Percentiles rank a stretch among this genome's conserved stretches.
Evolutionary conservation across 2,113 vertebrate species (phyloP).

Genomic region (Leucoraja erinaceus): DNA sequence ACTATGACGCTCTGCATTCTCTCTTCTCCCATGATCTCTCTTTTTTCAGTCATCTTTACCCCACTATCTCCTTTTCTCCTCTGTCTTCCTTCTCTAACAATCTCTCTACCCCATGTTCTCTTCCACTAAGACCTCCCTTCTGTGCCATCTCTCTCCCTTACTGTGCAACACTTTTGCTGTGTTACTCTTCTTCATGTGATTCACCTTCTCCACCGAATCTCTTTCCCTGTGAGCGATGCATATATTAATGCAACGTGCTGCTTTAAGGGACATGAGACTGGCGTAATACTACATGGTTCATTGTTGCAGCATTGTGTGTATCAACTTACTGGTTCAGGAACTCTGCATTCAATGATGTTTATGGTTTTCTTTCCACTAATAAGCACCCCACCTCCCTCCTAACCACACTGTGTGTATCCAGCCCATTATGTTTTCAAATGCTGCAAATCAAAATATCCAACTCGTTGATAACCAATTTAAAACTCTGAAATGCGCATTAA

Average conservation of each 20-base stretch:
- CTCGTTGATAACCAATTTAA: neutral
- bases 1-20: neutral
- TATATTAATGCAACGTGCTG: too few species aligned
- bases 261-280: too few species aligned
- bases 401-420: neutral
- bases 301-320: too few species aligned
- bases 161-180: neutral
- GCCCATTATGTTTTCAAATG: neutral
- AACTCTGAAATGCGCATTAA: neutral
- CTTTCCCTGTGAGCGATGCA: too few species aligned
- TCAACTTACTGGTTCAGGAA: neutral
- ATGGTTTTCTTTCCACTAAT: neutral
- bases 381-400: neutral
- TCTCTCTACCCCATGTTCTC: neutral
- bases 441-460: neutral
- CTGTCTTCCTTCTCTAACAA: neutral
- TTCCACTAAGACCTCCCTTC: neutral
- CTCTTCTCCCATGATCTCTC: neutral
- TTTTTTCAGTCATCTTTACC: neutral
- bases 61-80: neutral
- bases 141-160: neutral
- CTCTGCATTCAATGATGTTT: neutral
- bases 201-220: neutral
- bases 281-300: too few species aligned
- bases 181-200: neutral